phyloP scores from a whole-genome alignment of 2,113 vertebrate species.

The Mobula birostris region DNA sequence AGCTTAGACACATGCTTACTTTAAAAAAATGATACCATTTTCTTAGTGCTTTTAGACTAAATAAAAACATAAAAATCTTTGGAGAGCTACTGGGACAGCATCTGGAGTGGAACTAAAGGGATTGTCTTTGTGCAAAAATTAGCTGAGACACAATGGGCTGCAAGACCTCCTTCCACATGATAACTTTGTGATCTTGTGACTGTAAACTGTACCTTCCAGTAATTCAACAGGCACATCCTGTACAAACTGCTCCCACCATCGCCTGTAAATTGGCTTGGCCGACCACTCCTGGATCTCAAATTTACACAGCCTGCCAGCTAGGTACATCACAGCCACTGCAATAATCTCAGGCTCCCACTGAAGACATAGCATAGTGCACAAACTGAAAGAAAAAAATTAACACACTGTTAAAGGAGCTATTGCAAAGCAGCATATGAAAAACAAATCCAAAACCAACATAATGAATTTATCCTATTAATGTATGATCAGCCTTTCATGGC shows the following conservation, averaged over 20 bases:
- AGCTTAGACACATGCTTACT: not conserved
- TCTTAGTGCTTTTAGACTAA: no score
- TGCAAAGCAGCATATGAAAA: not conserved
- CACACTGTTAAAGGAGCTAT: not conserved
- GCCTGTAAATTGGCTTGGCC: conserved; percentile 83
- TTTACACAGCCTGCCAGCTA: conserved; percentile 90
- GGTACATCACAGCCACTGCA: conserved; percentile 95
- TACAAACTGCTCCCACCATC: conserved; percentile 99
- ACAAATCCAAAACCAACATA: not conserved
- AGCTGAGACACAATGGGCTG: not conserved
- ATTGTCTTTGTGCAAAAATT: no score
- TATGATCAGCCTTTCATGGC: not conserved
- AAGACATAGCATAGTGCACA: conserved; percentile 92
- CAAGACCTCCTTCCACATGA: not conserved
- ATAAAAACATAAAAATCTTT: no score
- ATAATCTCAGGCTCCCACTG: conserved; percentile 99
- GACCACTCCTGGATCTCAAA: conserved; percentile 99
- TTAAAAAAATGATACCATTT: not conserved
- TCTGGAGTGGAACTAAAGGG: no score
- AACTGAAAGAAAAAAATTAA: conserved; percentile 53
- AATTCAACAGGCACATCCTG: conserved; percentile 96
- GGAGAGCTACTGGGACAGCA: no score
- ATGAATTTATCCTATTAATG: not conserved
- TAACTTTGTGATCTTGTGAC: not conserved
- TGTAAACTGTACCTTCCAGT: conserved; percentile 72